Evolutionary conservation across 2,113 vertebrate species (phyloP).

Genomic region (Ia io): DNA sequence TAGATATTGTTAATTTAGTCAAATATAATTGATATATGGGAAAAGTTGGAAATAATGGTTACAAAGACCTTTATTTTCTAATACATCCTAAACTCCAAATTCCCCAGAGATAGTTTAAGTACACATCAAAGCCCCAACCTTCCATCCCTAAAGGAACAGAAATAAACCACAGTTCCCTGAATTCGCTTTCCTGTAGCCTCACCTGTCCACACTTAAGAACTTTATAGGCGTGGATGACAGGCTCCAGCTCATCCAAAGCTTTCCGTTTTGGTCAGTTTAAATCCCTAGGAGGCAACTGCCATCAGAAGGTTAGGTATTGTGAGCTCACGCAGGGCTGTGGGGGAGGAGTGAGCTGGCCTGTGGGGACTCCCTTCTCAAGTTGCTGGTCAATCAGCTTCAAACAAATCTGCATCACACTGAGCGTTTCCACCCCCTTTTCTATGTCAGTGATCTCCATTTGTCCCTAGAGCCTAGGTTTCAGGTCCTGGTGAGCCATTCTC

Average conservation of each 20-base stretch:
- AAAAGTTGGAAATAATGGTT: neutral
- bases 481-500: constrained; percentile 50
- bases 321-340: constrained; percentile 41
- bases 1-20: neutral
- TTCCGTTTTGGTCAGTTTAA: constrained; percentile 32
- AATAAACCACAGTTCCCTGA: neutral
- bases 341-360: constrained; percentile 21
- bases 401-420: constrained; percentile 57
- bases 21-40: neutral
- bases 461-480: neutral
- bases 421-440: constrained; percentile 32
- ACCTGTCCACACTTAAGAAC: neutral
- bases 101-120: neutral
- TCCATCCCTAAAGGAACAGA: neutral
- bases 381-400: neutral
- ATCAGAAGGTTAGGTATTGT: constrained; percentile 7
- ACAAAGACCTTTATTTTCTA: neutral
- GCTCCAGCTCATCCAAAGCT: neutral
- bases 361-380: neutral
- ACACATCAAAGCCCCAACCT: neutral
- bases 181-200: neutral
- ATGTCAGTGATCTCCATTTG: neutral
- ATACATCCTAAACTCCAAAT: neutral
- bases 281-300: neutral
- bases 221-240: neutral